Evolutionary conservation across 2,113 vertebrate genomes (phyloP).

Genomic region (Geococcyx californianus): DNA sequence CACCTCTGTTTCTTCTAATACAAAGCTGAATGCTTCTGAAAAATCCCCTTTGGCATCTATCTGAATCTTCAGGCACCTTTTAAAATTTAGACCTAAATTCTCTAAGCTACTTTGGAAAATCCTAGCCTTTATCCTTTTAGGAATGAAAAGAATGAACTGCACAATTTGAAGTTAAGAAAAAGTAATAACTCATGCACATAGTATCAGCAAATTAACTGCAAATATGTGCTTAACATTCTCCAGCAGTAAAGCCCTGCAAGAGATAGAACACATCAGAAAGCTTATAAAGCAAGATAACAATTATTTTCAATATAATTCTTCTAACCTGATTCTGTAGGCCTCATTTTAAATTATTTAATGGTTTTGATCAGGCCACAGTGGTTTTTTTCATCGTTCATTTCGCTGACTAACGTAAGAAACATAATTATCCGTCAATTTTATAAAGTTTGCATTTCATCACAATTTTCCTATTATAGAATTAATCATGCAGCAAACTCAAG

Average conservation of each 20-base stretch:
- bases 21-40: constrained; percentile 21
- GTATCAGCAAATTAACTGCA: constrained; percentile 75
- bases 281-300: constrained; percentile 67
- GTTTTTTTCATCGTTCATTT: constrained; percentile 48
- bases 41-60: constrained; percentile 47
- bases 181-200: constrained; percentile 57
- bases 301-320: constrained; percentile 70
- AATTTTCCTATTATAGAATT: constrained; percentile 67
- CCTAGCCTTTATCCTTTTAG: constrained; percentile 52
- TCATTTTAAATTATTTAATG: constrained; percentile 69
- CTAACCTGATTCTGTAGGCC: constrained; percentile 62
- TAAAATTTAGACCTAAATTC: constrained; percentile 62
- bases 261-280: constrained; percentile 68
- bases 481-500: constrained; percentile 65
- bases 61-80: constrained; percentile 41
- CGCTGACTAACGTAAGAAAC: constrained; percentile 45
- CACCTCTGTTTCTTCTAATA: constrained; percentile 30
- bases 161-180: constrained; percentile 59
- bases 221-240: constrained; percentile 71
- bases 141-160: constrained; percentile 54
- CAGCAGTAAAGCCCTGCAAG: constrained; percentile 60
- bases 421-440: constrained; percentile 66
- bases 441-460: constrained; percentile 65
- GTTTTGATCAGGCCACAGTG: constrained; percentile 51
- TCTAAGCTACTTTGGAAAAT: constrained; percentile 68